A percentile compares a stretch with the other conserved stretches of the same genome.
phyloP scores from a whole-genome alignment of 2,888 invertebrate species.

The Candidula unifasciata region DNA sequence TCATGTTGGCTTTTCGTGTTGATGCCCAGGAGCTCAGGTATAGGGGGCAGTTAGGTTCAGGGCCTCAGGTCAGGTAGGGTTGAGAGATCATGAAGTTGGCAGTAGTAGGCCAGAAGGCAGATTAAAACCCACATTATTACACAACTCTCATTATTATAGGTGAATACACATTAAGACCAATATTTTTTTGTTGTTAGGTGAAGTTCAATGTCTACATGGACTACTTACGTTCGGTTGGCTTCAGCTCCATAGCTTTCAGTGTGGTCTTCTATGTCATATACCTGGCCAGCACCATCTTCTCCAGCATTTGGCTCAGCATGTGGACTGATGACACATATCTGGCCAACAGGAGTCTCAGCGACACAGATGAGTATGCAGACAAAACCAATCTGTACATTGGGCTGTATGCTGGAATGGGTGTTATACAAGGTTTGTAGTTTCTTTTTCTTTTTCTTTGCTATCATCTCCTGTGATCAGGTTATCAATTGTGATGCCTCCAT shows the following conservation, averaged over 20 bases:
- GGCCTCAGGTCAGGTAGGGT: no score
- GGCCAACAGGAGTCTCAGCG: constrained; percentile 38
- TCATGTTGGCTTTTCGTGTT: no score
- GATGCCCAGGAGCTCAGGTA: no score
- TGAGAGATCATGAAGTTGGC: no score
- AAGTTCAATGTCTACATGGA: constrained; percentile 37
- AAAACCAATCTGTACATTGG: constrained; percentile 46
- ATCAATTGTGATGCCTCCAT: no score
- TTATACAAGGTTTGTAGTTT: constrained; percentile 38
- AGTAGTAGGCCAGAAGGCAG: no score
- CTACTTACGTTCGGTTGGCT: constrained; percentile 37
- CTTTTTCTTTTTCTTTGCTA: no score
- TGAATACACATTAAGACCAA: no score
- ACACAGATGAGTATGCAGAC: constrained; percentile 35
- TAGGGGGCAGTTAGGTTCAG: no score
- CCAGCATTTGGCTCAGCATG: constrained; percentile 43
- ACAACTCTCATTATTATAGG: no score
- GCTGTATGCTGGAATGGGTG: constrained; percentile 45
- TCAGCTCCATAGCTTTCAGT: constrained; percentile 29
- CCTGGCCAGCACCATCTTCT: constrained; percentile 31
- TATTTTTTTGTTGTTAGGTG: constrained; percentile 33
- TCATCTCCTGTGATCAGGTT: no score
- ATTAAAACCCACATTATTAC: no score
- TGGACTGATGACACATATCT: constrained; percentile 48
- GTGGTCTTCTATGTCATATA: constrained; percentile 12